These are phyloP conservation scores for Phaethon lepturus DNA, from an alignment of 2,113 vertebrate species.

Conservation along the genomic window DNA sequence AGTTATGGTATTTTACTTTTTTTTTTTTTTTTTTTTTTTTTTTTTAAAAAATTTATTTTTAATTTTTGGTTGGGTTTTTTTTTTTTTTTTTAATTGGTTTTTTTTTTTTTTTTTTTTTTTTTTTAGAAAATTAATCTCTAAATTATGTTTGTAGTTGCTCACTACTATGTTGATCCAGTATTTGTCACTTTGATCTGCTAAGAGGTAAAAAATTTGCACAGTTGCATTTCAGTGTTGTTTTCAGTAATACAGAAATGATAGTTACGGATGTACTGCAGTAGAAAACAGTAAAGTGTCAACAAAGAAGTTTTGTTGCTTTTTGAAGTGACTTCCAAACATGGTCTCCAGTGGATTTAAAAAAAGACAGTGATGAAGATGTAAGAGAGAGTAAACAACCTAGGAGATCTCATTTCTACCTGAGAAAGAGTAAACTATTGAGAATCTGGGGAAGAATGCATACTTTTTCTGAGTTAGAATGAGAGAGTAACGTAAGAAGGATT, in stretches of 20 bases:
- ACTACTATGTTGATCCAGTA: background rate
- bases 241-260: background rate
- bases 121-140: background rate
- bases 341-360: background rate
- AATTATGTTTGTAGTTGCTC: background rate
- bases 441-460: background rate
- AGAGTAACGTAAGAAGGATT: background rate
- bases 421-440: background rate
- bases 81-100: no score
- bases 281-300: background rate
- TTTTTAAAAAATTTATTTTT: background rate
- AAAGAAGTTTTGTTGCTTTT: background rate
- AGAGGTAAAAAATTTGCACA: background rate
- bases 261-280: background rate
- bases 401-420: background rate
- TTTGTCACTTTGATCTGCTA: background rate
- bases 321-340: background rate
- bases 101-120: background rate
- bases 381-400: background rate
- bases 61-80: no score
- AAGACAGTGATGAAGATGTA: background rate
- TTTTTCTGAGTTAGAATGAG: background rate
- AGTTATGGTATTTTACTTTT: constrained; percentile 60
- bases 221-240: background rate
- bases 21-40: background rate